These are phyloP conservation scores for Phrynocephalus forsythii DNA, from an alignment of 2,797 vertebrate genomes.

Conservation along the genomic window DNA sequence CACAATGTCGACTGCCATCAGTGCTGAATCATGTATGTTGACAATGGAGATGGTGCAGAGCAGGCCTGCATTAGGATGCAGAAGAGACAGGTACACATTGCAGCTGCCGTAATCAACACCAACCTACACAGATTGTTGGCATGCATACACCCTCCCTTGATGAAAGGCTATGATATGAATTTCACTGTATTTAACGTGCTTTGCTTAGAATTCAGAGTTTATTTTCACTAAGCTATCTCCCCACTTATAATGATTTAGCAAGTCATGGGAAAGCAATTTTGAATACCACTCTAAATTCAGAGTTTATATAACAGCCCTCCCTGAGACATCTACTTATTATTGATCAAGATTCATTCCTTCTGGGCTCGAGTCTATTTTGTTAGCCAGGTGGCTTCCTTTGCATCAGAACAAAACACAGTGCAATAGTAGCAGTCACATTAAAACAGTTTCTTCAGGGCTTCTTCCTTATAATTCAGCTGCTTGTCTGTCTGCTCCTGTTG, in stretches of 20 bases:
- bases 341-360: conserved; percentile 41
- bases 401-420: conserved; percentile 12
- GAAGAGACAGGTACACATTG: conserved; percentile 9
- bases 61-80: background rate
- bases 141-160: background rate
- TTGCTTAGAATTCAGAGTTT: conserved; percentile 18
- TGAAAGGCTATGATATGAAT: background rate
- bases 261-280: conserved; percentile 44
- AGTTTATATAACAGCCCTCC: conserved; percentile 37
- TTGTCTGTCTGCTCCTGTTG: background rate
- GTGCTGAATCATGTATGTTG: background rate
- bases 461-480: conserved; percentile 7
- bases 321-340: conserved; percentile 39
- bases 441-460: conserved; percentile 1
- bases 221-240: conserved; percentile 11
- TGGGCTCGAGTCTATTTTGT: conserved; percentile 8
- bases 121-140: background rate
- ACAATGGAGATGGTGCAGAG: background rate
- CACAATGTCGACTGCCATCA: background rate
- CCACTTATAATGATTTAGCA: conserved; percentile 36
- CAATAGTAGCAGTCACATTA: background rate
- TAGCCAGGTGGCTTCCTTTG: conserved; percentile 27
- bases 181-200: conserved; percentile 18
- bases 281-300: conserved; percentile 34
- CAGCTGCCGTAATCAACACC: background rate